phyloP scores from a whole-genome alignment of 2,113 vertebrate species.

The Chloroceryle aenea region DNA sequence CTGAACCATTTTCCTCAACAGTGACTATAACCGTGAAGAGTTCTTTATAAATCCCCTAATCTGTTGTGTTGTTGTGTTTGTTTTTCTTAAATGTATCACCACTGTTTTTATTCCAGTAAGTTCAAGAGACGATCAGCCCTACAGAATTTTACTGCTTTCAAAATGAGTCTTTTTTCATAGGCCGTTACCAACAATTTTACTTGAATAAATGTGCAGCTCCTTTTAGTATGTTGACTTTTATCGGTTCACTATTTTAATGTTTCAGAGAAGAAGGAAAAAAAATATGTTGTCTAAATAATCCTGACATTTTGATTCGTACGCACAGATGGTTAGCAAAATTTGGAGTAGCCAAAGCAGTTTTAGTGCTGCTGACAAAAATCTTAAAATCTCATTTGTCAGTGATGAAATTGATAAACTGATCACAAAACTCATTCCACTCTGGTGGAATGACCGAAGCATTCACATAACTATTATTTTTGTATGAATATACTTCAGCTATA shows the following conservation, averaged over 20 bases:
- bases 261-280: constrained; percentile 24
- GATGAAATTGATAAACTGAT: constrained; percentile 51
- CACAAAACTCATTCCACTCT: constrained; percentile 19
- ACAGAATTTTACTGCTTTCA: neutral
- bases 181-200: constrained; percentile 2
- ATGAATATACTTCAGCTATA: constrained; percentile 11
- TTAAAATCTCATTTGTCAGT: constrained; percentile 33
- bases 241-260: constrained; percentile 21
- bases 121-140: neutral
- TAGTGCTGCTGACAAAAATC: constrained; percentile 35
- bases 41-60: neutral
- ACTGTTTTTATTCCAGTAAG: neutral
- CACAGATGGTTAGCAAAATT: constrained; percentile 54
- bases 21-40: neutral
- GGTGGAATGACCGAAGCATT: constrained; percentile 6
- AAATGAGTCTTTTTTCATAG: neutral
- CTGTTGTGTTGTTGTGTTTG: neutral
- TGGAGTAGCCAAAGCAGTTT: constrained; percentile 52
- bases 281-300: constrained; percentile 32
- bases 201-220: neutral
- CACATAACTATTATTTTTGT: constrained; percentile 39
- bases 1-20: neutral
- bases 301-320: constrained; percentile 28
- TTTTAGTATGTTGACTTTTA: constrained; percentile 23
- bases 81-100: neutral